Conservation (phyloP, 1,140 invertebrate genomes). For the Zophobas atratus region DNA sequence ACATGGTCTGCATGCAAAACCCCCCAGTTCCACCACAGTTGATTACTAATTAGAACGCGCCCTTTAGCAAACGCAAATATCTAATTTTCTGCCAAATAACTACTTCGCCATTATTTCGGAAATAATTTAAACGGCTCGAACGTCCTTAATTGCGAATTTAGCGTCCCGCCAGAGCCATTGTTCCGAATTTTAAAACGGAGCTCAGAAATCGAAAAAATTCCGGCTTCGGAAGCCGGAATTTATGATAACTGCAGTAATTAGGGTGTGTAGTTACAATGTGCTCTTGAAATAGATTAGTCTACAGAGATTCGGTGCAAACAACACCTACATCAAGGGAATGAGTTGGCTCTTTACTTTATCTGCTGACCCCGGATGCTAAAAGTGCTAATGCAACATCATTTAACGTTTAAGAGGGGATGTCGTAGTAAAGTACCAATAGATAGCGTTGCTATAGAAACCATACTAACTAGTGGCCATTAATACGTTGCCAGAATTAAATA, state of each 20-base stretch:
- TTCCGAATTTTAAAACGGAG: background rate
- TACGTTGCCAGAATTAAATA: too few species aligned
- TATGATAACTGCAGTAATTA: background rate
- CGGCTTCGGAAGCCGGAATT: background rate
- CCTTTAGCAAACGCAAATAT: background rate
- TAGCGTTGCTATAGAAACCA: background rate
- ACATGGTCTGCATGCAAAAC: slow-evolving; percentile 14
- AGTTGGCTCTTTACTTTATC: slow-evolving; percentile 30
- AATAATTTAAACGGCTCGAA: background rate
- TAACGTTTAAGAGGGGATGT: slow-evolving; percentile 22
- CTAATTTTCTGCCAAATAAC: slow-evolving; percentile 1
- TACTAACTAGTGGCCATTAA: too few species aligned
- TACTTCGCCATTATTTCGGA: background rate
- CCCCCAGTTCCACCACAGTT: background rate
- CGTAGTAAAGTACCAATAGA: slow-evolving; percentile 20
- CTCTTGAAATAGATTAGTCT: slow-evolving; percentile 16
- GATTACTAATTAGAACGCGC: slow-evolving; percentile 25
- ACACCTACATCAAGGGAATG: slow-evolving; percentile 27
- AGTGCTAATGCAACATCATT: slow-evolving; percentile 40
- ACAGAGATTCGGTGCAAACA: slow-evolving; percentile 27
- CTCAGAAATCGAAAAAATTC: background rate
- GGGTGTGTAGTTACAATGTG: background rate
- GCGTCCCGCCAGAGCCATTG: background rate
- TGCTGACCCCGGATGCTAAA: slow-evolving; percentile 39
- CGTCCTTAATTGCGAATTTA: background rate